phyloP scores from a whole-genome alignment of 2,113 vertebrate species.

The Hystrix cristata region DNA sequence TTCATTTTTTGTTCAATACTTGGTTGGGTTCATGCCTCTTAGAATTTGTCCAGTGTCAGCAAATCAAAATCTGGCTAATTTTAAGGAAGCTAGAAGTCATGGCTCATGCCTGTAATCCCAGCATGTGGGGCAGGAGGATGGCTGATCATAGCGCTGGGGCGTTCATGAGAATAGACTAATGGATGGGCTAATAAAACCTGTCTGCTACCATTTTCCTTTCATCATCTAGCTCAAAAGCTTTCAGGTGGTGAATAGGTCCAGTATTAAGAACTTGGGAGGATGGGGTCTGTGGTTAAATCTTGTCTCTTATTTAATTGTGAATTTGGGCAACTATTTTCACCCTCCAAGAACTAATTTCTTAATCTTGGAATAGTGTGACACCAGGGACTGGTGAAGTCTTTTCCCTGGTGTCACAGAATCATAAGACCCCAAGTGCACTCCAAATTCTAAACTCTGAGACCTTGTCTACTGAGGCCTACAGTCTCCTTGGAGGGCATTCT shows the following conservation, averaged over 20 bases:
- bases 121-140: no score
- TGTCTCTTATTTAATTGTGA: background rate
- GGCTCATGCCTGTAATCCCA: no score
- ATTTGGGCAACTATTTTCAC: background rate
- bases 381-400: background rate
- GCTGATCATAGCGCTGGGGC: background rate
- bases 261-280: background rate
- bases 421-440: background rate
- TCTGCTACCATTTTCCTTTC: background rate
- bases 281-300: background rate
- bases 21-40: background rate
- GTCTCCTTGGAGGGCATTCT: background rate
- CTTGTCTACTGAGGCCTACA: background rate
- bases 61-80: background rate
- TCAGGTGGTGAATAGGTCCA: background rate
- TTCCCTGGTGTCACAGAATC: background rate
- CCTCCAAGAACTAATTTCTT: conserved; percentile 28
- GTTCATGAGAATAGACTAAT: background rate
- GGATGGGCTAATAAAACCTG: background rate
- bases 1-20: background rate
- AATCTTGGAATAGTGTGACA: background rate
- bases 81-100: no score
- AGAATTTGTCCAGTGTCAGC: background rate
- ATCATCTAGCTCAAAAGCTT: background rate
- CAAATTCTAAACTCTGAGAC: background rate